phyloP scores from a whole-genome alignment of 1,140 invertebrate species.

The Dreissena polymorpha region DNA sequence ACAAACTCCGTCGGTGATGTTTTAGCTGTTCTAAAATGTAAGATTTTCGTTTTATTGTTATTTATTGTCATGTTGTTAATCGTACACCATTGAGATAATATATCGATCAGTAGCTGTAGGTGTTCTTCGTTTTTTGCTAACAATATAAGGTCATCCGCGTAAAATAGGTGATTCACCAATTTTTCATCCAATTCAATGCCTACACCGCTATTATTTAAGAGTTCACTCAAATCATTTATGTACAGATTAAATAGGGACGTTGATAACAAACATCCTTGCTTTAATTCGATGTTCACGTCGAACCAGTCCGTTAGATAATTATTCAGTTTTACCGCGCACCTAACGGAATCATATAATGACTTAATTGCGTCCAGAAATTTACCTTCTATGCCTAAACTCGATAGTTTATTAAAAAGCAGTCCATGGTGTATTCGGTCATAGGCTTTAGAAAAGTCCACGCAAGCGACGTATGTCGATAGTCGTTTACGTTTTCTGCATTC shows the following conservation, averaged over 20 bases:
- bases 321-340: conserved; percentile 27
- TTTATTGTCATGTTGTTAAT: conserved; percentile 6
- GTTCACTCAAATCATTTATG: conserved; percentile 12
- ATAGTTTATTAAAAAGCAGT: background rate
- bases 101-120: background rate
- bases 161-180: conserved; percentile 9
- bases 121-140: conserved; percentile 1
- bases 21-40: background rate
- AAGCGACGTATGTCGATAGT: conserved; percentile 15
- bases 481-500: conserved; percentile 21
- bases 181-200: background rate
- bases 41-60: background rate
- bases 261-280: conserved; percentile 22
- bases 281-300: conserved; percentile 9
- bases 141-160: background rate
- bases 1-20: background rate
- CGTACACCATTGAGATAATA: background rate
- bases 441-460: conserved; percentile 28
- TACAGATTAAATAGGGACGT: conserved; percentile 16
- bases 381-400: conserved; percentile 4
- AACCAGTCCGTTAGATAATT: conserved; percentile 20
- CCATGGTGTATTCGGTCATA: conserved; percentile 18
- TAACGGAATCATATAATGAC: conserved; percentile 10
- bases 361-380: background rate
- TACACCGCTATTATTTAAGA: background rate